Conservation (phyloP, 2,888 invertebrate species). For the Busseola fusca region DNA sequence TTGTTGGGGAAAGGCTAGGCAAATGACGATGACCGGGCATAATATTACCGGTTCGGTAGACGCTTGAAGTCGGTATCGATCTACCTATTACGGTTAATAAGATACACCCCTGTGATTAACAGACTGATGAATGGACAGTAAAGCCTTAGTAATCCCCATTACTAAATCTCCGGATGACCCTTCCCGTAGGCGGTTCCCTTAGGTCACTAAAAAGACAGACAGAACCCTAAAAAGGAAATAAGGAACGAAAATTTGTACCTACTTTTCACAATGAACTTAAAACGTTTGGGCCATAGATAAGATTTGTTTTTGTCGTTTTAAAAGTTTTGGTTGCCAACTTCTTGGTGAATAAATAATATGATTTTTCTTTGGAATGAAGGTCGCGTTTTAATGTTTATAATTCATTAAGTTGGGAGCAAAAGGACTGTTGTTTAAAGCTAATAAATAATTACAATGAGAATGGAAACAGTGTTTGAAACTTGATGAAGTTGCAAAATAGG, state of each 20-base stretch:
- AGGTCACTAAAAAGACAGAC: too few species aligned
- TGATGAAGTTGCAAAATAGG: not conserved
- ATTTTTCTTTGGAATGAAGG: slow-evolving; percentile 16
- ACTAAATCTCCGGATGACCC: not conserved
- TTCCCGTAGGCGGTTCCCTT: too few species aligned
- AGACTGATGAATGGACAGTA: not conserved
- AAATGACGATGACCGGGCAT: too few species aligned
- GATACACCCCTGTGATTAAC: not conserved
- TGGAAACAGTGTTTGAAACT: not conserved
- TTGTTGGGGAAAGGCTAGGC: too few species aligned
- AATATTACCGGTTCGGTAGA: too few species aligned
- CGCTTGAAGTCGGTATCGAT: too few species aligned
- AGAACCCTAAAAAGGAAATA: slow-evolving; percentile 8
- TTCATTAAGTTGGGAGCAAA: not conserved
- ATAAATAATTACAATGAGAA: slow-evolving; percentile 11
- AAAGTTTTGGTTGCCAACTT: slow-evolving; percentile 35
- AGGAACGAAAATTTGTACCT: slow-evolving; percentile 19
- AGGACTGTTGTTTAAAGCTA: not conserved
- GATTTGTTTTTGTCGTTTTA: slow-evolving; percentile 33
- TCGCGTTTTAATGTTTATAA: slow-evolving; percentile 19
- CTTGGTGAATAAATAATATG: slow-evolving; percentile 28
- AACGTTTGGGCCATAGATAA: slow-evolving; percentile 40
- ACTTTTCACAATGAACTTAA: slow-evolving; percentile 47
- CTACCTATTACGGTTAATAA: not conserved
- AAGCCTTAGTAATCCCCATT: not conserved